These are phyloP conservation scores for Macrotis lagotis DNA, from an alignment of 2,113 vertebrate species.

Conservation along the genomic window DNA sequence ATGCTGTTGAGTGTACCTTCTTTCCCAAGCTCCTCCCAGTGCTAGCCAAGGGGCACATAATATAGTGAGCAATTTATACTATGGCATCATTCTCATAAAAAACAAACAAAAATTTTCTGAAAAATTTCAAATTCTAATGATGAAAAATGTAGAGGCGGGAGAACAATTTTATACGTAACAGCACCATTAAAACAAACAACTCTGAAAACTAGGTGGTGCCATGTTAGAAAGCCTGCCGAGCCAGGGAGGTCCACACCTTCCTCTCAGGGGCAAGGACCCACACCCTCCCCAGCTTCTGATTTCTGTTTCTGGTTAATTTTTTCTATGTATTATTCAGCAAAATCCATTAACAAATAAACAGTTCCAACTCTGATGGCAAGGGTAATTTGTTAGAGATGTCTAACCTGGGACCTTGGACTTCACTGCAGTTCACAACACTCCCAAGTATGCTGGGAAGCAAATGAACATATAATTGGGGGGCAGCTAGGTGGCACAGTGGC, in stretches of 20 bases:
- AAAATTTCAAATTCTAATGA: background rate
- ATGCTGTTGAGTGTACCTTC: background rate
- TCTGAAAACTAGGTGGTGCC: background rate
- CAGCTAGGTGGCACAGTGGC: too few species aligned
- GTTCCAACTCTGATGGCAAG: background rate
- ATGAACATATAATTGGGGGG: background rate
- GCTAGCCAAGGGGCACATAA: background rate
- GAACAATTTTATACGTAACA: background rate
- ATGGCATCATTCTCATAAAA: background rate
- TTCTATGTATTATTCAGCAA: background rate
- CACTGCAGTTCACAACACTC: background rate
- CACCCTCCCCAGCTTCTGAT: background rate
- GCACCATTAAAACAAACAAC: background rate
- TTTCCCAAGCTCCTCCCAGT: background rate
- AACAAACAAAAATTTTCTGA: background rate
- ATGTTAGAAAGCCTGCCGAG: background rate
- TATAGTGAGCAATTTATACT: background rate
- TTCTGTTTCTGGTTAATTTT: background rate
- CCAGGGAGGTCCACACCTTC: background rate
- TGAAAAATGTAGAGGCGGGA: background rate
- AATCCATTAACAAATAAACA: background rate
- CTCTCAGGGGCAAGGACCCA: background rate
- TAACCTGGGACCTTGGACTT: background rate
- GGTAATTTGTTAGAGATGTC: background rate
- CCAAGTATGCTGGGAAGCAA: background rate